Conservation (phyloP, 2,113 vertebrate species). For the Oreotrochilus melanogaster region DNA sequence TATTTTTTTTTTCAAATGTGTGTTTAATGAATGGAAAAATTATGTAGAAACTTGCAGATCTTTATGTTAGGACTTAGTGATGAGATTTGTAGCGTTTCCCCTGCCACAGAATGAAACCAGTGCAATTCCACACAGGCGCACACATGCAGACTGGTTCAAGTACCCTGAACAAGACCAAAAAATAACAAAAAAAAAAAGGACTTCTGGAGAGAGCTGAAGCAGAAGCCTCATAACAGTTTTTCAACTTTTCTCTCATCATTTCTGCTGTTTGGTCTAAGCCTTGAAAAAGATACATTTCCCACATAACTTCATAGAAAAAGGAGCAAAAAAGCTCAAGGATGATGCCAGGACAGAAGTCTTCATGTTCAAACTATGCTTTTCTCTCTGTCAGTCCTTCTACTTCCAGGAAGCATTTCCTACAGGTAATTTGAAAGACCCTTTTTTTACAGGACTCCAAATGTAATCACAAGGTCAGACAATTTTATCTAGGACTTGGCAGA, state of each 20-base stretch:
- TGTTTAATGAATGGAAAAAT: not conserved
- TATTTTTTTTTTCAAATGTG: not conserved
- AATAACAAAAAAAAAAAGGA: not conserved
- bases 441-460: not conserved
- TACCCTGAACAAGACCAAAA: not conserved
- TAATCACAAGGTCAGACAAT: not conserved
- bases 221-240: not conserved
- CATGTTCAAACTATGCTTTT: not conserved
- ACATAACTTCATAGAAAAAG: not conserved
- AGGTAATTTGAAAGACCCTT: not conserved
- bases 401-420: not conserved
- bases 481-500: not conserved
- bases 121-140: conserved; percentile 1
- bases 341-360: not conserved
- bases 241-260: not conserved
- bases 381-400: not conserved
- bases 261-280: not conserved
- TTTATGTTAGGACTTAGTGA: not conserved
- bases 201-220: not conserved
- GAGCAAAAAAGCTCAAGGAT: not conserved
- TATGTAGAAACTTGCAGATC: not conserved
- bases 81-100: not conserved
- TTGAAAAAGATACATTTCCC: not conserved
- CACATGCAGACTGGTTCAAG: not conserved
- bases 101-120: conserved; percentile 16